Base-by-base conservation (phyloP, 1,140 invertebrate species). In the Bicyclus anynana region DNA sequence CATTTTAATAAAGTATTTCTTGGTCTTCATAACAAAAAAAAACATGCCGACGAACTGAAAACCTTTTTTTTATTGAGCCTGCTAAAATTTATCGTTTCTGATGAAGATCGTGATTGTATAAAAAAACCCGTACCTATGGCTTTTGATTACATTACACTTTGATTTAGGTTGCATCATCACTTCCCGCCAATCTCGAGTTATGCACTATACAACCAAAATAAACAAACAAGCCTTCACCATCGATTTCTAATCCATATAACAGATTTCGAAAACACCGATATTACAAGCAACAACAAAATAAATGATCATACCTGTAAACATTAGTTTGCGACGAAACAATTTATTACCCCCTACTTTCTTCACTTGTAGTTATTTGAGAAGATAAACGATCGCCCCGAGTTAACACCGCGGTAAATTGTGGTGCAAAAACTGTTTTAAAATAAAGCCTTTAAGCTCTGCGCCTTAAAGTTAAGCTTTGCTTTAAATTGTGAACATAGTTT, bases 361-460 rank as follows among this genome's bases (percentile, higher is more conserved):
- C 44, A 20, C 51, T 53, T 59, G 57, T 23, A 59, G 57, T 59
- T 59, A 59, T 59, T 59, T 53, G 51, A 51, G 21, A 53, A 59
- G 51, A 53, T 59, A 50, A 59, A 50, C 44, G 51, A 59, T 42
- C 46, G 42, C 33, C 33, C 17, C 16, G 14, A 52, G 44, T 42
- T 21, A 49, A 42, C 50, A 10, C 29, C 35, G 20, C 47, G 21
- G 35, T 42, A 40, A 14, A 35, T 48, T 40, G 35, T 59, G n/a
- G 17, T 10, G 16, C 6, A 53, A 48, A 38, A 38, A 40, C 29
- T 35, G 29, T 42, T 53, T 40, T 23, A 35, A 54, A 47, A 23
- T 37, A 13, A 23, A 35, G 13, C 13, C 33, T 44, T 53, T 53
- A 14, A 17, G 12, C 14, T 5, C 17, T 26, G 9, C 27, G 13